Conservation (phyloP, 2,888 invertebrate genomes). For the Tetanocera ferruginea region DNA sequence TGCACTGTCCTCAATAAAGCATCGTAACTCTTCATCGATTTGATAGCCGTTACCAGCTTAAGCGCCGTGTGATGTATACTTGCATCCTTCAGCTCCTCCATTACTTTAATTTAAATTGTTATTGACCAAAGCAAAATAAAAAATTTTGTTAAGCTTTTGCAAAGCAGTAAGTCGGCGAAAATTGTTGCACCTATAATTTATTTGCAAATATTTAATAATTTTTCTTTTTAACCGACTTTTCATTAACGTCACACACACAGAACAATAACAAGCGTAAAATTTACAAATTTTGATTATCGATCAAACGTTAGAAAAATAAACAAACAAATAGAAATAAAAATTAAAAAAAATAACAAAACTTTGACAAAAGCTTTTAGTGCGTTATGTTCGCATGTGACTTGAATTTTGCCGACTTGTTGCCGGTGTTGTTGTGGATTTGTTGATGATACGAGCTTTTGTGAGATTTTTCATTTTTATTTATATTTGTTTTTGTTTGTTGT, state of each 20-base stretch:
- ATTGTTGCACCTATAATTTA: conserved; percentile 15
- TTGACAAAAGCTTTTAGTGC: background rate
- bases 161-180: background rate
- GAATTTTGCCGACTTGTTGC: background rate
- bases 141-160: background rate
- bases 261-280: background rate
- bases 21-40: conserved; percentile 81
- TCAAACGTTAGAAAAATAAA: conserved; percentile 18
- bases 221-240: background rate
- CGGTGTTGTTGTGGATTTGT: too few species aligned
- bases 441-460: too few species aligned
- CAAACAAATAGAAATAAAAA: background rate
- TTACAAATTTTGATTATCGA: conserved; percentile 27
- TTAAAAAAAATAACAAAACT: background rate
- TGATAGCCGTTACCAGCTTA: conserved; percentile 85
- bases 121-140: background rate
- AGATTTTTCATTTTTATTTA: too few species aligned
- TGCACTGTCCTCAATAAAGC: conserved; percentile 84
- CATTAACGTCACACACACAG: background rate
- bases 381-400: conserved; percentile 8
- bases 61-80: conserved; percentile 80
- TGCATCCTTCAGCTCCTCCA: conserved; percentile 69
- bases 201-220: background rate
- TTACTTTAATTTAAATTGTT: conserved; percentile 42
- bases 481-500: too few species aligned